Evolutionary conservation across 1,140 invertebrate species (phyloP), one percentile per base, ranked within the genome.

Genomic region (Probaryconus sp.): DNA sequence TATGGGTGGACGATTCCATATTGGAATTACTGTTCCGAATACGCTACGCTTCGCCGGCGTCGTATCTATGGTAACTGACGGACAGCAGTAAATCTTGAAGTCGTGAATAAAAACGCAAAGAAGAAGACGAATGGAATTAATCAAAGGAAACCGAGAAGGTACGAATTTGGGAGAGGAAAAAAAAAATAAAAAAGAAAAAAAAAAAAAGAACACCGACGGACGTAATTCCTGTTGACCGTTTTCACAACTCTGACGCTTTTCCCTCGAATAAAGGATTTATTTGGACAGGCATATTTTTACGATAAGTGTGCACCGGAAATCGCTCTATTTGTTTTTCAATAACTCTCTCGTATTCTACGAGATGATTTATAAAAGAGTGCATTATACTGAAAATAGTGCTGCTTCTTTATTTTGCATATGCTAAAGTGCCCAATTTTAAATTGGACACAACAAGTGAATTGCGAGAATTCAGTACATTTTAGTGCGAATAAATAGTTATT

Each of bases 41-140:
- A 75, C 64, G 58, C 65, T 53, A 75, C 72, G 65, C 60, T 69
- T 40, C 60, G 64, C 38, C 48, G 53, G 45, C 61, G 61, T 61
- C 73, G 65, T 70, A 70, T 21, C 65, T 61, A 76, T 76, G 65
- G 72, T 9, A 70, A 76, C 72, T 69, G 72, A 69, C 64, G 72
- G 58, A 69, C 65, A 65, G 72, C 72, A 61, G 72, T 65, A 69
- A 69, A 75, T 75, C 72, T 75, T 75, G 58, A 53, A 75, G 72
- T 69, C 65, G 64, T 65, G 72, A 69, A 69, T 75, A 69, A 75
- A 75, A 75, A 75, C 72, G 72, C 65, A 47, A 60, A 69, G 72
- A 75, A 69, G 72, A 75, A 75, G 72, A 69, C 72, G 72, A 75
- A 75, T 75, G 72, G 72, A 69, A 75, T 75, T 75, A 75, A 75